Evolutionary conservation across 2,797 vertebrate species (phyloP), one percentile per base, ranked within the genome.

Genomic region (Clamator glandarius): DNA sequence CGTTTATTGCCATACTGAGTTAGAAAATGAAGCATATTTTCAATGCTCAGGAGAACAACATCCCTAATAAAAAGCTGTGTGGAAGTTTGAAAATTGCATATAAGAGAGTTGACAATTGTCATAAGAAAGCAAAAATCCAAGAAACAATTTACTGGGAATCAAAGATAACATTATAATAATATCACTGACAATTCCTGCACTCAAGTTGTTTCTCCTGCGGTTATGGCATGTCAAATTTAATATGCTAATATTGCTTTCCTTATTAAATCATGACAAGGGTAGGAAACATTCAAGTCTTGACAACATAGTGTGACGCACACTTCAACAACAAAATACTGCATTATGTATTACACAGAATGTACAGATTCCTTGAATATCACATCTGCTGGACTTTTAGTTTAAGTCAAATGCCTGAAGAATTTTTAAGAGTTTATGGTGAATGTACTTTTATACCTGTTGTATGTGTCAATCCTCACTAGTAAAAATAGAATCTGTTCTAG

Each of bases 81-180:
- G 41, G 28, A 95, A 88, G 50, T 91, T 84, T 77, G 41, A 48
- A 95, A 84, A 81, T 29, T 29, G 41, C 29, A 21, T 70, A 46
- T 61, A 33, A 64, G 75, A 80, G 46, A 69, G 51, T 33, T 88
- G 70, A 41, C 52, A 90, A 67, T 46, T 74, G 48, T 76, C 62
- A 46, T 26, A 86, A 76, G 52, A 84, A 88, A 89, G 63, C 44
- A 90, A 84, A 89, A 96, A 82, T 42, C 17, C 24, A 67, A 84
- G 41, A 87, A 95, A 72, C 59, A 91, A 85, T 94, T 84, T 93
- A 57, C 84, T 36, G 29, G 67, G 52, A 88, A 95, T 93, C 77
- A 94, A 90, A 91, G 67, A 74, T 29, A 85, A 9, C 19, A 16
- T 72, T 75, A 68, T 85, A 85, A 74, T 55, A 54, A 39, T 74